phyloP scores from a whole-genome alignment of 2,888 invertebrate species.

The Drosophila eohydei region DNA sequence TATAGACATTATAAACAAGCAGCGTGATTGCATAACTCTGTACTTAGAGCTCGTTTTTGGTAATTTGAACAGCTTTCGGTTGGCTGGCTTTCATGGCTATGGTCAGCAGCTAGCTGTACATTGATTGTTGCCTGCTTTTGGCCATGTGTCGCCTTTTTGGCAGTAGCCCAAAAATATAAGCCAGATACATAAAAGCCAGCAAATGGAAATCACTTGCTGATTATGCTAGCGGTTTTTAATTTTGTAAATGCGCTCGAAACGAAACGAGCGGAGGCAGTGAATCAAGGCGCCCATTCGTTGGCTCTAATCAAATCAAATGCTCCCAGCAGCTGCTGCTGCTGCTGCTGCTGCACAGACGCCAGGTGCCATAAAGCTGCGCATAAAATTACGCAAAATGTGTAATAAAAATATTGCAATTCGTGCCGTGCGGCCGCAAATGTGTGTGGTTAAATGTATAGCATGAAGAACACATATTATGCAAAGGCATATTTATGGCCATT shows the following conservation, averaged over 20 bases:
- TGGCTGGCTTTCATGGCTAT: conserved; percentile 4
- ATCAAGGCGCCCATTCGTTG: conserved; percentile 50
- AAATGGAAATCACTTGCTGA: conserved; percentile 63
- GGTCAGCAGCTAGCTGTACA: conserved; percentile 20
- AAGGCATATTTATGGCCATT: conserved; percentile 62
- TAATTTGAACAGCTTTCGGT: conserved; percentile 9
- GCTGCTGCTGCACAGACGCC: conserved; percentile 17
- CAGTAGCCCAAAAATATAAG: conserved; percentile 55
- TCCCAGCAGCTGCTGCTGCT: not conserved
- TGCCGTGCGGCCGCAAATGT: conserved; percentile 15
- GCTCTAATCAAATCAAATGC: conserved; percentile 59
- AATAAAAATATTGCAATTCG: conserved; percentile 74
- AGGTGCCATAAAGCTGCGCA: conserved; percentile 62
- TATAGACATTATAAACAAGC: not conserved
- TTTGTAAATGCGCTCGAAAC: conserved; percentile 61
- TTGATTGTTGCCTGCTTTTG: conserved; percentile 41
- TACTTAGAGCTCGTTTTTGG: not conserved
- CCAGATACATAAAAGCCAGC: conserved; percentile 11
- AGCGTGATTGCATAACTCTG: conserved; percentile 2
- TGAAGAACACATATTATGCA: conserved; percentile 56
- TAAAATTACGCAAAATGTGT: conserved; percentile 62
- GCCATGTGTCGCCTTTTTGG: conserved; percentile 70
- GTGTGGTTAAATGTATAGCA: conserved; percentile 50
- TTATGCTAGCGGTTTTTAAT: conserved; percentile 73
- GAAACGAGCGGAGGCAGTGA: conserved; percentile 20